Evolutionary conservation across 2,113 vertebrate genomes (phyloP).

Genomic region (Riparia riparia): DNA sequence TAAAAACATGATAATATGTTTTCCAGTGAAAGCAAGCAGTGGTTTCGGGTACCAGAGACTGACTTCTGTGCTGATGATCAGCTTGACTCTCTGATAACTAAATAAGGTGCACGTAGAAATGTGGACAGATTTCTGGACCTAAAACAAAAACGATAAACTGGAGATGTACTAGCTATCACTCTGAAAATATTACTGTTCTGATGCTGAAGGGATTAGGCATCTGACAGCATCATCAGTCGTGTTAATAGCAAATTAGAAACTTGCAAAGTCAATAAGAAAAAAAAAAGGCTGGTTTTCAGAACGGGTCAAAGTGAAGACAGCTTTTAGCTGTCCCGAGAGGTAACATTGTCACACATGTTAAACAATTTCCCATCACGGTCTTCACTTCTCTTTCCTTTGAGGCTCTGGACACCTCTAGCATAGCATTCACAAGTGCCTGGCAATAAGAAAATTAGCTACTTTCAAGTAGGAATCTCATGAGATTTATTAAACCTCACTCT

Average conservation of each 20-base stretch:
- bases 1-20: background rate
- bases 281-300: background rate
- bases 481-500: background rate
- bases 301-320: background rate
- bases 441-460: background rate
- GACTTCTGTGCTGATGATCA: background rate
- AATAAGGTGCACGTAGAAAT: background rate
- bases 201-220: background rate
- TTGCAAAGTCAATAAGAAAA: background rate
- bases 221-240: background rate
- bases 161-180: background rate
- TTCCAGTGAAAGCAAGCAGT: background rate
- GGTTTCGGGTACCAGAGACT: background rate
- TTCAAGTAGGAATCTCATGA: background rate
- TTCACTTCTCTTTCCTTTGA: background rate
- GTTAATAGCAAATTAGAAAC: background rate
- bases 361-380: background rate
- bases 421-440: background rate
- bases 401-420: background rate
- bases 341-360: fast-evolving
- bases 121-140: background rate
- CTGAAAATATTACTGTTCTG: background rate
- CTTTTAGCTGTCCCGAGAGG: background rate
- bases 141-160: background rate
- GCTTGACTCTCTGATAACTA: background rate